These are phyloP conservation scores for Melipona bicolor DNA, from an alignment of 2,888 invertebrate genomes.

Conservation along the genomic window DNA sequence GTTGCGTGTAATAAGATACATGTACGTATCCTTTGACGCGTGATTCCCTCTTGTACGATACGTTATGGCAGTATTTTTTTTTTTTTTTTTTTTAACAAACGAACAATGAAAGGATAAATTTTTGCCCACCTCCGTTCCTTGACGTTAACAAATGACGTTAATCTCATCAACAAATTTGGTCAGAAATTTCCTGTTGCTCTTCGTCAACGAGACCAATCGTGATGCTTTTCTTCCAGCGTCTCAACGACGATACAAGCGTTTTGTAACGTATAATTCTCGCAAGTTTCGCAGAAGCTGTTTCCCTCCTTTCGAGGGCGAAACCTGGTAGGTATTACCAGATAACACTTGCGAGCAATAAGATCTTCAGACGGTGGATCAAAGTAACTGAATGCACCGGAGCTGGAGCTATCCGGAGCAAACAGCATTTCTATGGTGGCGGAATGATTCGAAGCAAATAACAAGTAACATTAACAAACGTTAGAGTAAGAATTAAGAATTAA, in stretches of 20 bases:
- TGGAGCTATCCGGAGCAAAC: not conserved
- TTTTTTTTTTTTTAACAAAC: not conserved
- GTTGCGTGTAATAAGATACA: not conserved
- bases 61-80: slow-evolving; percentile 37
- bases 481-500: not conserved
- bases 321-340: not conserved
- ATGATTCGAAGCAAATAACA: slow-evolving; percentile 12
- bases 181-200: not conserved
- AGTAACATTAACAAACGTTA: not conserved
- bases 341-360: not conserved
- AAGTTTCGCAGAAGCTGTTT: slow-evolving; percentile 13
- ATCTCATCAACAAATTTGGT: slow-evolving; percentile 15
- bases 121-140: slow-evolving; percentile 24
- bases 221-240: not conserved
- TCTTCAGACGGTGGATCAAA: not conserved
- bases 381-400: not conserved
- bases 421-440: not conserved
- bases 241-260: slow-evolving; percentile 19
- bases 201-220: not conserved
- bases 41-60: not conserved
- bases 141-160: slow-evolving; percentile 2
- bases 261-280: slow-evolving; percentile 15
- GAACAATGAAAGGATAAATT: slow-evolving; percentile 6
- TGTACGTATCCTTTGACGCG: not conserved
- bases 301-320: not conserved